A percentile compares a stretch with the other conserved stretches of the same genome.
Conservation (phyloP, 30 jellyfish, hydroid and myxozoan species). For the Nemopilema nomurai region DNA sequence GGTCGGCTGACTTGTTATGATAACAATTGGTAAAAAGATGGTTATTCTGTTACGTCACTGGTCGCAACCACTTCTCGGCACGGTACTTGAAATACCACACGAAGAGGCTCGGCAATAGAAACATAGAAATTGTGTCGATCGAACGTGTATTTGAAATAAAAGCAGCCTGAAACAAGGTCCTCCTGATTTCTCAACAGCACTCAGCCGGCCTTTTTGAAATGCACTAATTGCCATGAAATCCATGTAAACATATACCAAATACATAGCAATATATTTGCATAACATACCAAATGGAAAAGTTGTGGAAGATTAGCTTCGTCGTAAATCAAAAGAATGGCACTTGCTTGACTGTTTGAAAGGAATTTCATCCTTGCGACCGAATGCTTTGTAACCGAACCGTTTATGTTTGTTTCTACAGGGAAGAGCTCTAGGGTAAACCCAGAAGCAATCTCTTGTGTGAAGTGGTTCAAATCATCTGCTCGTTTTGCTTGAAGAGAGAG, state of each 20-base stretch:
- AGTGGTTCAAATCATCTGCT: not conserved
- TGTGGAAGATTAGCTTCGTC: conserved; percentile 28
- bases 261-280: not conserved
- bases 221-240: not conserved
- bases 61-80: no score
- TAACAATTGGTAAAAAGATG: no score
- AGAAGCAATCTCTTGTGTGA: not conserved
- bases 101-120: no score
- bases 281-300: conserved; percentile 11
- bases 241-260: not conserved
- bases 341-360: not conserved
- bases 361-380: conserved; percentile 18
- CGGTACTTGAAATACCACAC: no score
- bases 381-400: conserved; percentile 7
- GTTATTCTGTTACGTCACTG: no score
- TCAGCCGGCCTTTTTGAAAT: no score
- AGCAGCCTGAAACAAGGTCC: no score
- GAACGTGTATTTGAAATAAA: no score
- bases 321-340: conserved; percentile 18
- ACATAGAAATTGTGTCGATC: no score
- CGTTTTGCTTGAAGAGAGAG: conserved; percentile 13
- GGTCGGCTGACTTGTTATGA: no score
- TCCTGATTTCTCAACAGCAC: no score
- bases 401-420: conserved; percentile 11
- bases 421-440: not conserved